Evolutionary conservation across 2,113 vertebrate species (phyloP).

Genomic region (Nyctibius bracteatus): DNA sequence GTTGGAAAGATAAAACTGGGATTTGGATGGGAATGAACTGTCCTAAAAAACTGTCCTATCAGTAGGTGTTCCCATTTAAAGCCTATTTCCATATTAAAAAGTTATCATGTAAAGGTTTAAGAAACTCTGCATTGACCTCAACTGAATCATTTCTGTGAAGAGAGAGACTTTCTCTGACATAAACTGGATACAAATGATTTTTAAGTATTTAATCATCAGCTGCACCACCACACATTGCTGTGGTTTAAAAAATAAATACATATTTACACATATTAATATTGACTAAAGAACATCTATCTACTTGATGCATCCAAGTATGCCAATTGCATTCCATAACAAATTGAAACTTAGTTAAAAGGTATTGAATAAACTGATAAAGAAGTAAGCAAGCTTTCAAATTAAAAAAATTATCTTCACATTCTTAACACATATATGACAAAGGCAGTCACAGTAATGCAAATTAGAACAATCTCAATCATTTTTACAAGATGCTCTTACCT

Average conservation of each 20-base stretch:
- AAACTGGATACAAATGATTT: neutral
- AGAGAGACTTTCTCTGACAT: neutral
- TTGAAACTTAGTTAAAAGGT: neutral
- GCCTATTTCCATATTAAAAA: neutral
- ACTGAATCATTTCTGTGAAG: neutral
- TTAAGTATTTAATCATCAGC: neutral
- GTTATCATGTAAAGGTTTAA: neutral
- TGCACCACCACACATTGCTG: neutral
- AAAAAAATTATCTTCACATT: neutral
- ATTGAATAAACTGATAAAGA: neutral
- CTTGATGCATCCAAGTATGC: neutral
- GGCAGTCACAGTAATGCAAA: neutral
- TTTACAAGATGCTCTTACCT: constrained; percentile 76
- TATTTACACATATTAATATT: neutral
- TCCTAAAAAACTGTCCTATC: neutral
- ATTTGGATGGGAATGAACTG: neutral
- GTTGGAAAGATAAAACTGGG: neutral
- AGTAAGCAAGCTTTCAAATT: neutral
- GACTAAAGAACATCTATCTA: neutral
- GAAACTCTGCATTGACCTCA: neutral
- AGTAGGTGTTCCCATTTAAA: neutral
- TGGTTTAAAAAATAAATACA: neutral
- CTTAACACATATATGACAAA: neutral
- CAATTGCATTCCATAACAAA: neutral
- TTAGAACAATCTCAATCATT: neutral